Evolutionary conservation across 1,140 invertebrate genomes (phyloP).

Genomic region (Diploscapter pachys): DNA sequence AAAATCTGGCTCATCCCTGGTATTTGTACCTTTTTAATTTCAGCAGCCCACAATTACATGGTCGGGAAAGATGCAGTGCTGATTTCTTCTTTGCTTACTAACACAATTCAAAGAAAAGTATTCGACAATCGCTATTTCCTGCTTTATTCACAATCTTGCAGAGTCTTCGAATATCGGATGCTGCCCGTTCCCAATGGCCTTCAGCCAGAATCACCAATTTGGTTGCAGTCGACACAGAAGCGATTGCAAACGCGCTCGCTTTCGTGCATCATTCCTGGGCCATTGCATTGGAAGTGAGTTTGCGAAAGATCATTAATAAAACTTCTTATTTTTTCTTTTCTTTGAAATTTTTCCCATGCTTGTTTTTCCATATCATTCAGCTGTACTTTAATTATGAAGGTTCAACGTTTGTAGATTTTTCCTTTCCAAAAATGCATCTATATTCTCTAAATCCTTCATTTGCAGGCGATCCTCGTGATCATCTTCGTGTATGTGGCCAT

Average conservation of each 20-base stretch:
- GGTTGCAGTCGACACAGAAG: slow-evolving; percentile 11
- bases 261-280: slow-evolving; percentile 3
- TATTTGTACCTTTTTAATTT: neutral
- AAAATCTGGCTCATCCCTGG: too few species aligned
- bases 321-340: neutral
- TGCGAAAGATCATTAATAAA: neutral
- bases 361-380: neutral
- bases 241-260: neutral
- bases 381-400: neutral
- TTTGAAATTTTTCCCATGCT: neutral
- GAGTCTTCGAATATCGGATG: slow-evolving; percentile 10
- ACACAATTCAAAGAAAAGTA: slow-evolving; percentile 14
- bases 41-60: slow-evolving; percentile 10
- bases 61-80: neutral
- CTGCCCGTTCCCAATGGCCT: slow-evolving; percentile 1
- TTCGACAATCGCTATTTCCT: neutral
- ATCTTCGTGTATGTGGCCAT: slow-evolving; percentile 6
- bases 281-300: neutral
- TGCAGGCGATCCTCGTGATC: slow-evolving; percentile 5
- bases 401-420: neutral
- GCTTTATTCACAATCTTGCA: neutral
- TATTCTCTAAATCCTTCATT: neutral
- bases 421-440: neutral
- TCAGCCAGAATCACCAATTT: slow-evolving; percentile 10
- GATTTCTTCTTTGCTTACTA: slow-evolving; percentile 8